A percentile compares a stretch with the other conserved stretches of the same genome.
Conservation (phyloP, 1,140 invertebrate species). For the Macrosteles quadrilineatus region DNA sequence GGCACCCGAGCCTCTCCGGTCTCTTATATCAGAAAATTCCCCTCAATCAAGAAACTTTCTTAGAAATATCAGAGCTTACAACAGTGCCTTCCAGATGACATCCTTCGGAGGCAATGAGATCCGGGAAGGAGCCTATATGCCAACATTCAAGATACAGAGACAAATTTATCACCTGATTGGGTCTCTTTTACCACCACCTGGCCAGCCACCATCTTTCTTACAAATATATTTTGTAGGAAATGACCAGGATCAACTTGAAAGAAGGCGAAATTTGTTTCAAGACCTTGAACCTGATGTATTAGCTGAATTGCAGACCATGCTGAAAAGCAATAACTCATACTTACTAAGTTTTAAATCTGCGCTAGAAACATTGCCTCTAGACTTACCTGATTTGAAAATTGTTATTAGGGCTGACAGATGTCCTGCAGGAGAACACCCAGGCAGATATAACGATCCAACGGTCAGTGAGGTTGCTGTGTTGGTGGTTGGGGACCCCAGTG, state of each 20-base stretch:
- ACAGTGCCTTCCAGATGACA: too few relatives aligned
- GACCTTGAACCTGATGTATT: constrained; percentile 1
- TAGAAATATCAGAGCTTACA: too few relatives aligned
- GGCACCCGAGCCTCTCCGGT: constrained; percentile 33
- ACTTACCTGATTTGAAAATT: constrained; percentile 27
- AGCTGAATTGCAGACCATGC: constrained; percentile 40
- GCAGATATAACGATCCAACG: constrained; percentile 43
- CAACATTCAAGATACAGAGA: too few relatives aligned
- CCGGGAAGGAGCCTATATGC: too few relatives aligned
- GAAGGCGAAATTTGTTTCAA: constrained; percentile 19
- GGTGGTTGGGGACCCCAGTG: constrained; percentile 42
- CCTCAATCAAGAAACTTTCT: too few relatives aligned
- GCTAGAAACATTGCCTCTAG: constrained; percentile 38
- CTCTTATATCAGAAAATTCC: constrained; percentile 18
- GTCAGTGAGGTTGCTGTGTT: constrained; percentile 41
- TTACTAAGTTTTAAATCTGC: constrained; percentile 43
- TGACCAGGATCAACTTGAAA: constrained; percentile 34
- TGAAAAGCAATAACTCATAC: constrained; percentile 41
- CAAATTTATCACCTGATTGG: too few relatives aligned
- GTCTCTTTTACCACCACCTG: constrained; percentile 42
- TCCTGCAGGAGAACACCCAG: constrained; percentile 43
- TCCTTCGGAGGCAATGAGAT: too few relatives aligned
- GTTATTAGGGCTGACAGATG: constrained; percentile 44
- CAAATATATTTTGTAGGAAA: constrained; percentile 51
- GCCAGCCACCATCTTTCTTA: constrained; percentile 45